Base-by-base conservation (phyloP, 2,888 invertebrate genomes). In the Argynnis bischoffii region DNA sequence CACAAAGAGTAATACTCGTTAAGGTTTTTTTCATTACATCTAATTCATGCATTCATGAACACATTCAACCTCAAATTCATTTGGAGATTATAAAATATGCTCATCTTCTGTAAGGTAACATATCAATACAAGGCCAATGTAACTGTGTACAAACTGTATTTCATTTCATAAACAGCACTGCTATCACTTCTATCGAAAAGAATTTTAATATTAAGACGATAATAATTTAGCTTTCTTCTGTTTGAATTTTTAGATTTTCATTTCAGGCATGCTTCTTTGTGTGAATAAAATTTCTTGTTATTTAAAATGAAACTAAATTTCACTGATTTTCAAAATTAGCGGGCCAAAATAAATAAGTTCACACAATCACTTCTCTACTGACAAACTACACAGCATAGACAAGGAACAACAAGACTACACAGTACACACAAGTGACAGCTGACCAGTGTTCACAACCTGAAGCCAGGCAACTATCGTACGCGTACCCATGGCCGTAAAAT, bases 21-120 rank as follows among this genome's bases (percentile, higher is more conserved):
- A 41, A 66, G 18, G 48, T 35, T 35, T 14, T n/a, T 55, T 61
- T 61, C 35, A 66, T 55, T 50, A 61, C 50, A 50, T 11, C 18
- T 60, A 26, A 48, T 47, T 48, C 2, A 16, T 26, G 4, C 26
- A 59, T 48, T 59, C 48, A 59, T 48, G n/a, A 47, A 48, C 8
- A 21, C 26, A 59, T 48, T 48, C 13, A 47, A 26, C 21, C n/a
- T 11, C 26, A 59, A n/a, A 13, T 47, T 14, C 15, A 47, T 48
- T n/a, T 21, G n/a, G 11, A 57, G 46, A 18, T 57, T 57, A 18
- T 21, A 57, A 57, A 15, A 47, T 21, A 57, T 59, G 47, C 48
- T 21, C 11, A 11, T 35, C 26, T n/a, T n/a, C 26, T 59, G 48
- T 26, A 31, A 48, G 48, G 26, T 48, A 26, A 47, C 59, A 59